Evolutionary conservation across 64 coral and sea anemone genomes (phyloP).

Genomic region (Platygyra sinensis): DNA sequence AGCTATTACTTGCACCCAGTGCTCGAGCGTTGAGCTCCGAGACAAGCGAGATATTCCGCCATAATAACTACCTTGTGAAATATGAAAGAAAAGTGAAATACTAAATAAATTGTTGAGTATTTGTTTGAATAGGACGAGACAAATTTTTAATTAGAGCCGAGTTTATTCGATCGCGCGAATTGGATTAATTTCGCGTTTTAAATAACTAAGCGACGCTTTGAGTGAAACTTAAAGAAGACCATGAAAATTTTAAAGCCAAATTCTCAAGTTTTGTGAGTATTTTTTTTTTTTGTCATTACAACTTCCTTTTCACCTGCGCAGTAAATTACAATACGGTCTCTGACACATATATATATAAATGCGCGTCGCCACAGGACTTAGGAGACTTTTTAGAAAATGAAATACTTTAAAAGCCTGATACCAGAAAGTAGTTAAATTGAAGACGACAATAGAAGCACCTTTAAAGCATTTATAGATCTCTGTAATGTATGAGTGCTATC

Average conservation of each 20-base stretch:
- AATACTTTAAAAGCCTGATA: neutral
- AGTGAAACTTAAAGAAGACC: neutral
- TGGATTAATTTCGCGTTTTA: neutral
- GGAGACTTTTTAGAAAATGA: too few relatives aligned
- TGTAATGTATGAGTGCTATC: neutral
- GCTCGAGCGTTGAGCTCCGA: too few relatives aligned
- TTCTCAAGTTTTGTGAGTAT: neutral
- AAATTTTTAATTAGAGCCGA: neutral
- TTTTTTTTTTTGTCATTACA: too few relatives aligned
- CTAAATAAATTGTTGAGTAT: neutral
- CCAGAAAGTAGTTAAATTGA: neutral
- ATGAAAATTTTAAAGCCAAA: neutral
- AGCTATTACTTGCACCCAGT: too few relatives aligned
- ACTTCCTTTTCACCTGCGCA: too few relatives aligned
- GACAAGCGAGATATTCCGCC: neutral
- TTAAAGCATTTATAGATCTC: neutral
- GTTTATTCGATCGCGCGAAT: neutral
- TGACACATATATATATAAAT: neutral
- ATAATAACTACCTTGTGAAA: neutral
- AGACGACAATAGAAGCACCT: neutral
- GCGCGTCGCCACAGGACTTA: neutral
- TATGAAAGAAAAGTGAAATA: neutral
- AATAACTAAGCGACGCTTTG: neutral
- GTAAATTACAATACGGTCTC: too few relatives aligned
- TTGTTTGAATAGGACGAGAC: neutral